phyloP scores from a whole-genome alignment of 2,113 vertebrate species.

The Zapus hudsonius region DNA sequence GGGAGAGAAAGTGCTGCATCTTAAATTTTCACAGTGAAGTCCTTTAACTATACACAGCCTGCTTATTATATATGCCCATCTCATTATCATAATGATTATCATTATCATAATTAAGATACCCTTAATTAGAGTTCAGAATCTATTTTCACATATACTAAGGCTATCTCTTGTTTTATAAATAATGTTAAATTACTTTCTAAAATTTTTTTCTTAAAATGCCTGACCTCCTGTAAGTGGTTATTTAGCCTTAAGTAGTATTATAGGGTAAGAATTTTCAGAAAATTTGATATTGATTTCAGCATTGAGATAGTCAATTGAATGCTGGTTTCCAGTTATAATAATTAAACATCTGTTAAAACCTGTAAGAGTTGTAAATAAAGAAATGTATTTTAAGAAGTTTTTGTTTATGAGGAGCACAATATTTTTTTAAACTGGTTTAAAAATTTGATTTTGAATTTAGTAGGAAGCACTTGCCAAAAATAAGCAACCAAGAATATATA shows the following conservation, averaged over 20 bases:
- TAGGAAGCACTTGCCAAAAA: constrained; percentile 29
- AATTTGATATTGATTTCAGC: not conserved
- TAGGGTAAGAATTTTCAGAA: constrained; percentile 18
- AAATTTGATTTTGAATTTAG: constrained; percentile 57
- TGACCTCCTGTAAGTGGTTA: not conserved
- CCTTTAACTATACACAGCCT: not conserved
- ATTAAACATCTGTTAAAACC: constrained; percentile 24
- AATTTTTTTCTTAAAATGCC: not conserved
- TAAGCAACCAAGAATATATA: constrained; percentile 32
- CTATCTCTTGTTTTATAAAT: constrained; percentile 9
- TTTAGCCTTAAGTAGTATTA: constrained; percentile 1
- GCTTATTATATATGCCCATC: not conserved
- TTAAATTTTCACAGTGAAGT: constrained; percentile 20
- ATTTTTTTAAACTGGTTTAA: constrained; percentile 42
- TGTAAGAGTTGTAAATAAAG: constrained; percentile 10
- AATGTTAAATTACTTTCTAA: not conserved
- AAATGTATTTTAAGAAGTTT: constrained; percentile 7
- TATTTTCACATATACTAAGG: not conserved
- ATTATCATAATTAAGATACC: too few relatives aligned
- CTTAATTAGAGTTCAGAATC: constrained; percentile 2
- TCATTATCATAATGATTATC: constrained; percentile 26
- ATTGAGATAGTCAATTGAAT: not conserved
- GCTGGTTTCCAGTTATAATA: not conserved
- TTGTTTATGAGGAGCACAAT: not conserved
- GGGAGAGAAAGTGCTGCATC: not conserved